Conservation (phyloP, 2,797 vertebrate species). For the Geotrypetes seraphini region DNA sequence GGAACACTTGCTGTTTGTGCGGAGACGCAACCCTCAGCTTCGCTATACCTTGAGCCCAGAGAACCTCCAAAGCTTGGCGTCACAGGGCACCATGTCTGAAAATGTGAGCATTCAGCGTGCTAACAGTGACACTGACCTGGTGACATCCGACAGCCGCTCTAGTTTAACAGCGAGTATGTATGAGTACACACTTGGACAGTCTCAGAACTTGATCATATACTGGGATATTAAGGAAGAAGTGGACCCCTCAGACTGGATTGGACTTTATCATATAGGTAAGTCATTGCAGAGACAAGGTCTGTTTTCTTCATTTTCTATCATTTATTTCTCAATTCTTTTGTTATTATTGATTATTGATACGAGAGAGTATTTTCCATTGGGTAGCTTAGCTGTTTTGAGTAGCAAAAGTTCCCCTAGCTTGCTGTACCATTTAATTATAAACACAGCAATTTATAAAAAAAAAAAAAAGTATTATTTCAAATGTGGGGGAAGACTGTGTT, state of each 20-base stretch:
- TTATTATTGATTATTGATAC: too few relatives aligned
- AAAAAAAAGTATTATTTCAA: too few relatives aligned
- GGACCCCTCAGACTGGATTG: slow-evolving; percentile 95
- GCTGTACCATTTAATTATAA: too few relatives aligned
- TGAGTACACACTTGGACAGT: slow-evolving; percentile 79
- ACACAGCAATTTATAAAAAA: too few relatives aligned
- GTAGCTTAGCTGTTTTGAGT: too few relatives aligned
- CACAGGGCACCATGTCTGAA: slow-evolving; percentile 61
- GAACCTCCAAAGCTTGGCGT: slow-evolving; percentile 81
- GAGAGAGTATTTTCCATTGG: too few relatives aligned
- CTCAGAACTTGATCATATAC: slow-evolving; percentile 89
- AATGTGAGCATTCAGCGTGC: slow-evolving; percentile 75
- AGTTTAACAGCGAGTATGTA: slow-evolving; percentile 88
- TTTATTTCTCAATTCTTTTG: too few relatives aligned
- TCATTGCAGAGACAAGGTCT: not conserved
- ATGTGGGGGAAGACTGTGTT: too few relatives aligned
- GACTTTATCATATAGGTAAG: slow-evolving; percentile 94
- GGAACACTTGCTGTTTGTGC: slow-evolving; percentile 77
- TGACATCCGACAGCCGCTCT: slow-evolving; percentile 88
- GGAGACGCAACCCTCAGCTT: slow-evolving; percentile 81
- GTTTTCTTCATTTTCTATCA: too few relatives aligned
- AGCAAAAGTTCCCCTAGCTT: too few relatives aligned
- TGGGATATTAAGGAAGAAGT: slow-evolving; percentile 99
- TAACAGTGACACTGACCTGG: slow-evolving; percentile 92
- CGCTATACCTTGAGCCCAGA: slow-evolving; percentile 90